Base-by-base conservation (phyloP, 1,140 invertebrate genomes). In the Drosophila neocordata region DNA sequence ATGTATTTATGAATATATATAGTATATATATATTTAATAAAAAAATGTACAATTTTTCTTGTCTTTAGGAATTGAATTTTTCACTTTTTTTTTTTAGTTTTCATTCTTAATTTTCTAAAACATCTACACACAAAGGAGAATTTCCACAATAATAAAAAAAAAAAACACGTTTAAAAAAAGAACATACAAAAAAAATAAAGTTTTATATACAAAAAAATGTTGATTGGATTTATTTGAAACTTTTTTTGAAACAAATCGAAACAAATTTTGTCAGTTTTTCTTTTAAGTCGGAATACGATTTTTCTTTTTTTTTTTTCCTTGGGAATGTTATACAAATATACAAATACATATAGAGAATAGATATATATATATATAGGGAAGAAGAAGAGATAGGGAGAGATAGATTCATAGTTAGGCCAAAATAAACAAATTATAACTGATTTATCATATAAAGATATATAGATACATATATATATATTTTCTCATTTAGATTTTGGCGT, bases 151-250 rank as follows among this genome's bases (percentile, higher is more conserved):
- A 8, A 8, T 15, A 18, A 48, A 48, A 48, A 48, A 48, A 48
- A 48, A 8, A 55, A 70, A 73, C 69, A 73, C 65, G 73, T 73
- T 48, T 20, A 15, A 48, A 48, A 48, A 48, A 48, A 20, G 11
- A 48, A 2, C 18, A 74, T 61, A 74, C 80, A 77, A 88, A 73
- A 73, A 74, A 85, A 79, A 88, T 85, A 81, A 85, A 85, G 87
- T 87, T 85, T 31, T 85, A 85, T 85, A 67, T 85, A 85, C 82
- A 87, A 85, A 87, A 73, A 56, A 48, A 20, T 73, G 85, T 81
- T 76, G 44, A 87, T 77, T 79, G 79, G 78, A 85, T 87, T 85
- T 85, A 85, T 85, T 84, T 56, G 65, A 65, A 74, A 85, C 81
- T 58, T 66, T 66, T 60, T 79, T 48, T 15, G 34, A 66, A 65